These are phyloP conservation scores for Aegithalos caudatus DNA, from an alignment of 2,113 vertebrate species.

Conservation along the genomic window DNA sequence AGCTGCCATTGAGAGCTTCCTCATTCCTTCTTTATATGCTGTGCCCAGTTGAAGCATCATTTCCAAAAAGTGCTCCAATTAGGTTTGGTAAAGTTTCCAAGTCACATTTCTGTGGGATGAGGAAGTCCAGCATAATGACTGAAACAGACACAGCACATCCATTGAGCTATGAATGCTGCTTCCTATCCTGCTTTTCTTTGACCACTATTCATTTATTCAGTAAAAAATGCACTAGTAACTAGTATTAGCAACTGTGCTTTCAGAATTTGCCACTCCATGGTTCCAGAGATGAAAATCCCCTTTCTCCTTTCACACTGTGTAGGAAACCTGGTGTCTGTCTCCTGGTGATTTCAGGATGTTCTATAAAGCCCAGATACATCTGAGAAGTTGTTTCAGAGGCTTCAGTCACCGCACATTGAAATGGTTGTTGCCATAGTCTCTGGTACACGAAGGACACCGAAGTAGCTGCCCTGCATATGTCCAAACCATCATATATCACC, in stretches of 20 bases:
- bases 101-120: constrained; percentile 29
- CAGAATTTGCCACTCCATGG: not conserved
- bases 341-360: not conserved
- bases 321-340: not conserved
- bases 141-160: not conserved
- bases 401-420: not conserved
- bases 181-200: not conserved
- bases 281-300: not conserved
- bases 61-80: constrained; percentile 5
- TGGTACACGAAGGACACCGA: not conserved
- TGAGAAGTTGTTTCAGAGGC: not conserved
- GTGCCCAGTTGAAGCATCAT: not conserved
- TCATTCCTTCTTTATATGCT: not conserved
- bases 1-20: not conserved
- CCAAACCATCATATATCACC: not conserved
- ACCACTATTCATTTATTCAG: not conserved
- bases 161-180: not conserved
- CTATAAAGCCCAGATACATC: not conserved
- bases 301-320: not conserved
- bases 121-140: not conserved
- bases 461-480: not conserved
- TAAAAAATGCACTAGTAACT: not conserved
- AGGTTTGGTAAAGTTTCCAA: constrained; percentile 23
- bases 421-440: not conserved
- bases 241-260: not conserved